These are phyloP conservation scores for Pluvianellus socialis DNA, from an alignment of 2,113 vertebrate genomes.

Conservation along the genomic window DNA sequence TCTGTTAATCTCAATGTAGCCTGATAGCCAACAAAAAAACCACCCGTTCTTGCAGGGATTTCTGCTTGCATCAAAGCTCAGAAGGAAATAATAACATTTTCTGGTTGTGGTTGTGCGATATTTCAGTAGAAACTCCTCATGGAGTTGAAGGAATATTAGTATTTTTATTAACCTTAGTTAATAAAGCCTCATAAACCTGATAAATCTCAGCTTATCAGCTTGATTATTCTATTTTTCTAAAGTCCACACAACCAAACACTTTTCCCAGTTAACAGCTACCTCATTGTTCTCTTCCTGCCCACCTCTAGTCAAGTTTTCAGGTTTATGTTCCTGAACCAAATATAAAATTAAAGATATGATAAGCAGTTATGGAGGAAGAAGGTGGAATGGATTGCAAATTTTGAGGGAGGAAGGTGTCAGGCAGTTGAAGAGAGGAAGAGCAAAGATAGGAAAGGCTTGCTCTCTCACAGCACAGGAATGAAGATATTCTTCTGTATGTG, in stretches of 20 bases:
- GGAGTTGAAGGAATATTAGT: neutral
- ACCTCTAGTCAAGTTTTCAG: neutral
- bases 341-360: neutral
- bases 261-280: neutral
- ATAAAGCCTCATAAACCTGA: neutral
- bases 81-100: neutral
- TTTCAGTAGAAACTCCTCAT: neutral
- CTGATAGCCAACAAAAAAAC: neutral
- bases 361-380: neutral
- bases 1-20: neutral
- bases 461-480: neutral
- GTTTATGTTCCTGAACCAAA: neutral
- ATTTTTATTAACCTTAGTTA: neutral
- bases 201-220: neutral
- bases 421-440: neutral
- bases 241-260: neutral
- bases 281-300: neutral
- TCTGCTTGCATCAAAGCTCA: neutral
- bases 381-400: neutral
- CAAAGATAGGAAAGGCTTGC: neutral
- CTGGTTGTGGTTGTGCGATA: neutral
- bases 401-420: neutral
- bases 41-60: neutral
- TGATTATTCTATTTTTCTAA: neutral
- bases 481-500: accelerated